A percentile compares a stretch with the other conserved stretches of the same genome.
phyloP scores from a whole-genome alignment of 2,888 invertebrate genomes.

The Phortica magna region DNA sequence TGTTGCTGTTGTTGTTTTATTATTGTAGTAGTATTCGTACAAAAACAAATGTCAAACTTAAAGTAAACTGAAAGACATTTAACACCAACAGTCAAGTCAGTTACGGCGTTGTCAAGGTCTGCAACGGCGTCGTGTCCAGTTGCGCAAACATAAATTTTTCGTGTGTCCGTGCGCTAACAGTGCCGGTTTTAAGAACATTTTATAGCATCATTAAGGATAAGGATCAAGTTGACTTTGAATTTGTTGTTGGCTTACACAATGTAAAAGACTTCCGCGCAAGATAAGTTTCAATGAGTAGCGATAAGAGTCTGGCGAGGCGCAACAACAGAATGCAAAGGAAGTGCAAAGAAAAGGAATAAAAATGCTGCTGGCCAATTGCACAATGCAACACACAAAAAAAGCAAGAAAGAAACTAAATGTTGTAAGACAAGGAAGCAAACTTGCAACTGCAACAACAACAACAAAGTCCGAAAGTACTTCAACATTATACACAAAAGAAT shows the following conservation, averaged over 20 bases:
- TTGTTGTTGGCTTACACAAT: conserved; percentile 61
- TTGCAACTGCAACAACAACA: no score
- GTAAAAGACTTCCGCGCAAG: conserved; percentile 57
- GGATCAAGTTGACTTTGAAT: conserved; percentile 75
- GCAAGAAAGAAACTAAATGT: no score
- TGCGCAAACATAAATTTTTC: conserved; percentile 25
- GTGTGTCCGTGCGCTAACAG: conserved; percentile 38
- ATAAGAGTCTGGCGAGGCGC: background rate
- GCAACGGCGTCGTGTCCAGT: background rate
- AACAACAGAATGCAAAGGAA: background rate
- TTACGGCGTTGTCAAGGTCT: background rate
- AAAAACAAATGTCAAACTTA: background rate
- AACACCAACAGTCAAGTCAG: background rate
- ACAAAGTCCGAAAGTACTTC: background rate
- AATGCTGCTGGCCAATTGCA: no score
- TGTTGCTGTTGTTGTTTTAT: background rate
- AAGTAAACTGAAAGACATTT: conserved; percentile 11
- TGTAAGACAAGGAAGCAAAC: no score
- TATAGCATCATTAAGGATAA: conserved; percentile 76
- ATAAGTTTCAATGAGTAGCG: conserved; percentile 47
- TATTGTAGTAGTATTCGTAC: background rate
- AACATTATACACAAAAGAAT: background rate
- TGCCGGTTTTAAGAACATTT: conserved; percentile 53
- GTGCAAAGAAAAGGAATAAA: conserved; percentile 42
- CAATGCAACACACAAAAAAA: no score